Base-by-base conservation (phyloP, 2,888 invertebrate species). In the Andrena dorsata region DNA sequence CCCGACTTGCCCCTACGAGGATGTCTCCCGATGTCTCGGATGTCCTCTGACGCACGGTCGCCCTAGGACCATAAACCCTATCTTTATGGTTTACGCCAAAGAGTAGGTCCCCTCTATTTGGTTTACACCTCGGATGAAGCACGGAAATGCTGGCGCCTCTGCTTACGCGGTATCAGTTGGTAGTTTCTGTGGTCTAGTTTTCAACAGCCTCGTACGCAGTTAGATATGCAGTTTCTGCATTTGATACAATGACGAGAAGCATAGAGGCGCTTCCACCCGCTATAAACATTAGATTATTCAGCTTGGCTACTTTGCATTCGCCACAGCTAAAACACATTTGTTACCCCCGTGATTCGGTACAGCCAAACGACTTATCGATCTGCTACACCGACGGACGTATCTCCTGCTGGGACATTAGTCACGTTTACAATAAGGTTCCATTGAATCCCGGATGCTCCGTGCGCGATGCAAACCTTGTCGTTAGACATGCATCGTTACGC, bases 51-150 rank as follows among this genome's bases (percentile, higher is more conserved):
- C 61, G 77, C 76, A 76, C 70, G 51, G 78, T 74, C 78, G 74
- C 83, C 51, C 30, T 51, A 68, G 81, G 75, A 71, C 77, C 83
- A 83, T 90, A 90, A 90, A 90, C 87, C 74, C 86, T 90, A 89
- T 87, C 89, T 90, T 90, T 90, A 89, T 82, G 76, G 84, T 85
- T 41, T 41, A 16, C 41, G 16, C 41, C 41, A 16, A 41, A 41
- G 41, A 41, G 16, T 90, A 90, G 90, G 89, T 86, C 74, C 86
- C 90, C 87, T 85, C 89, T 88, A 87, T 90, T 88, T 82, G 76
- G 84, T 85, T 83, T 80, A 83, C 80, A 88, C 86, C 79, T 82
- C 58, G 84, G 82, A 83, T 84, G 56, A 80, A 30, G 56, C 26
- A 28, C 53, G 53, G 65, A 73, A 78, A 65, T 76, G 60, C 74